These are phyloP conservation scores for Alloscopus bannaensis DNA, from an alignment of 2,888 invertebrate species.

Conservation along the genomic window DNA sequence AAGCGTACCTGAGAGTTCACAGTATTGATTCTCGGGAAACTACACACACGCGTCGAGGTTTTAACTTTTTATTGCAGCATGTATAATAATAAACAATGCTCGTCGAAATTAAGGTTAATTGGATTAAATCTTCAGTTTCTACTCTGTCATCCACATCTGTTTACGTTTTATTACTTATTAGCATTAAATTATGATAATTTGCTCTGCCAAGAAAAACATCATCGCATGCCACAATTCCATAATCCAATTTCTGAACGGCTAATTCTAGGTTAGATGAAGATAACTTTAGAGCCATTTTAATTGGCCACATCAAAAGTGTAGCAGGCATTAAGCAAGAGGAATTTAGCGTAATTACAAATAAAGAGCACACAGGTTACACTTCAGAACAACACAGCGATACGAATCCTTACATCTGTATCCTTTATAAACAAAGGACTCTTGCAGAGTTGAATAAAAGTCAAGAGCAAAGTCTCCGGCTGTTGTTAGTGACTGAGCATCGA, in stretches of 20 bases:
- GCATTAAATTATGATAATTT: slow-evolving; percentile 7
- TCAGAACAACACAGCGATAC: too few species aligned
- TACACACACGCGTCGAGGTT: too few species aligned
- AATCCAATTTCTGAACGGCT: slow-evolving; percentile 20
- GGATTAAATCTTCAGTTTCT: too few species aligned
- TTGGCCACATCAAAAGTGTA: too few species aligned
- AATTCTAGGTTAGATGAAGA: slow-evolving; percentile 43
- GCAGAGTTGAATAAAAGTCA: not conserved
- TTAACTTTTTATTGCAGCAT: too few species aligned
- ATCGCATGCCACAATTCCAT: slow-evolving; percentile 3
- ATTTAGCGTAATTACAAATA: not conserved
- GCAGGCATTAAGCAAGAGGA: slow-evolving; percentile 16
- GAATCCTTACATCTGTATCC: slow-evolving; percentile 18
- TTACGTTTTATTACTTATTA: not conserved
- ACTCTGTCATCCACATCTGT: too few species aligned
- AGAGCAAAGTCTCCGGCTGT: slow-evolving; percentile 31
- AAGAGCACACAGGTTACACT: too few species aligned
- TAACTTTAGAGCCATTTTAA: too few species aligned
- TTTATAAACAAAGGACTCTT: slow-evolving; percentile 31
- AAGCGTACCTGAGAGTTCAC: too few species aligned
- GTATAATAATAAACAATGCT: too few species aligned
- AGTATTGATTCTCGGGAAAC: too few species aligned
- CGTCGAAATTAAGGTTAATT: too few species aligned
- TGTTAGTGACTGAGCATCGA: slow-evolving; percentile 42
- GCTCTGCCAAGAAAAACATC: not conserved